Conservation (phyloP, 1,140 invertebrate genomes). For the Aphaenogaster ashmeadi region DNA sequence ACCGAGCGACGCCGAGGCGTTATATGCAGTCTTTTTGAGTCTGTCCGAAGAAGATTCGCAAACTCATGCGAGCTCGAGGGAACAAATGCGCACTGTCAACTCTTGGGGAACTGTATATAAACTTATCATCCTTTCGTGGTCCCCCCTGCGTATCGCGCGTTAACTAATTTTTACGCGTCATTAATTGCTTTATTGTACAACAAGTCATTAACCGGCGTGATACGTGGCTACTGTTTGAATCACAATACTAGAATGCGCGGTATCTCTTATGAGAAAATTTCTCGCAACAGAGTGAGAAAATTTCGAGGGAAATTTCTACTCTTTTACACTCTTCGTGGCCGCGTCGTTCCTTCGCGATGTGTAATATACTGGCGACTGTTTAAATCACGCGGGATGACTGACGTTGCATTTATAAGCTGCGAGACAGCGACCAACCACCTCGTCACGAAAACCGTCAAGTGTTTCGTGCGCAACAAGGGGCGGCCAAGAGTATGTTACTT, state of each 20-base stretch:
- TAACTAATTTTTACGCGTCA: slow-evolving; percentile 6
- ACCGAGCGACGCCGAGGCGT: slow-evolving; percentile 35
- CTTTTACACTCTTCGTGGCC: not conserved
- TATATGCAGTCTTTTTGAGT: slow-evolving; percentile 17
- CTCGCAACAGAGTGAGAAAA: slow-evolving; percentile 22
- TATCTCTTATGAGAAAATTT: not conserved
- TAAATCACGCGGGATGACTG: slow-evolving; percentile 51
- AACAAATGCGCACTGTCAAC: slow-evolving; percentile 18
- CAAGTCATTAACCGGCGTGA: not conserved
- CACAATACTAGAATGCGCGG: not conserved
- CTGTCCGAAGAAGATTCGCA: slow-evolving; percentile 21
- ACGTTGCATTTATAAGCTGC: slow-evolving; percentile 65
- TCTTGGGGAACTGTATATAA: not conserved
- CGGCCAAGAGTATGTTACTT: slow-evolving; percentile 28
- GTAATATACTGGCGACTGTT: slow-evolving; percentile 10
- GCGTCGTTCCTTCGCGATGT: not conserved
- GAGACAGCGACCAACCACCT: slow-evolving; percentile 23
- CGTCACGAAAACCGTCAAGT: slow-evolving; percentile 38
- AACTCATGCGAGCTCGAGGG: not conserved
- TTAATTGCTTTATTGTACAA: slow-evolving; percentile 25
- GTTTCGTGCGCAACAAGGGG: slow-evolving; percentile 55
- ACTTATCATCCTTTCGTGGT: not conserved
- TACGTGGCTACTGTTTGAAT: not conserved
- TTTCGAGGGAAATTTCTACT: not conserved
- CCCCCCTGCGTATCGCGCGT: not conserved